These are phyloP conservation scores for Myotis planiceps DNA, from an alignment of 2,797 vertebrate species.

Conservation along the genomic window DNA sequence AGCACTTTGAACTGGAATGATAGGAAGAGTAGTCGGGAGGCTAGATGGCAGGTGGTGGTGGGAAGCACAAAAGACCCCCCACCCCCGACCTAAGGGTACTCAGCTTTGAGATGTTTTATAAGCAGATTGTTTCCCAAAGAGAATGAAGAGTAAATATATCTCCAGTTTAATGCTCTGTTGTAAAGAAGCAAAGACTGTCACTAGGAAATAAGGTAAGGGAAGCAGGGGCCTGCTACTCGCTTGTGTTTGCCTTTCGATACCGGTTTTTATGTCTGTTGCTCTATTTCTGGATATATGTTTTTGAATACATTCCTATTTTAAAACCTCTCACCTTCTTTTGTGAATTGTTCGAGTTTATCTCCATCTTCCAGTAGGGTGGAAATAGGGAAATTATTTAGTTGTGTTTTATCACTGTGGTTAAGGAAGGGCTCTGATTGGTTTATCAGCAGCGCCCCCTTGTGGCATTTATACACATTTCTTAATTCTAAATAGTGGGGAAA, in stretches of 20 bases:
- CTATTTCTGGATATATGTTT: not conserved
- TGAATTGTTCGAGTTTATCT: not conserved
- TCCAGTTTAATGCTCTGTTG: not conserved
- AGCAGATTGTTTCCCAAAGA: not conserved
- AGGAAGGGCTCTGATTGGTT: conserved; percentile 51
- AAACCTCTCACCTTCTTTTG: not conserved
- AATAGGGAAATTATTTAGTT: no score
- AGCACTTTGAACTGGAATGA: not conserved
- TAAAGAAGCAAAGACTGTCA: not conserved
- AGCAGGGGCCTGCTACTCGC: not conserved
- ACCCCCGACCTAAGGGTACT: not conserved
- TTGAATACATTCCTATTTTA: not conserved
- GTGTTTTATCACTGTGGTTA: fast-evolving
- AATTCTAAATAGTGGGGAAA: not conserved
- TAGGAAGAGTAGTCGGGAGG: not conserved
- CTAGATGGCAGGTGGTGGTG: not conserved
- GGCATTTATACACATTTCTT: conserved; percentile 69
- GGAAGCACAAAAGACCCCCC: not conserved
- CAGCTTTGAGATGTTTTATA: not conserved
- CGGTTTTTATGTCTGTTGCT: not conserved
- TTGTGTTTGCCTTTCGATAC: not conserved
- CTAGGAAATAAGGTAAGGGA: not conserved
- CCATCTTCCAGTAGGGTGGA: fast-evolving
- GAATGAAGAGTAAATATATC: not conserved
- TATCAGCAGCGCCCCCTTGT: conserved; percentile 81